Base-by-base conservation (phyloP, 2,888 invertebrate species). In the Agrochola lychnidis region DNA sequence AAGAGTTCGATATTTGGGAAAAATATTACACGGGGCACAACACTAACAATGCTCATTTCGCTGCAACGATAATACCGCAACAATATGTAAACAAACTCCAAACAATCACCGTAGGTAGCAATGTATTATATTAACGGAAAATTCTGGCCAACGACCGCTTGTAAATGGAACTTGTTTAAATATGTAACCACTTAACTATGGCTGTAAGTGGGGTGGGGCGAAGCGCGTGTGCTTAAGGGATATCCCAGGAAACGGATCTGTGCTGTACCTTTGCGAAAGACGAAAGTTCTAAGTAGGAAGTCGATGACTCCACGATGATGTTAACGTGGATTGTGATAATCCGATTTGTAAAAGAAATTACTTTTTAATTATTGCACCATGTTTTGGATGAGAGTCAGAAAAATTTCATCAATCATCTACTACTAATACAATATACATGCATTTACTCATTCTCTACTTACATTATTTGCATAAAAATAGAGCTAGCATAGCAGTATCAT, bases 241-340 rank as follows among this genome's bases (percentile, higher is more conserved):
- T 91, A 92, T 86, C 94, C 92, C 94, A 96, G 95, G 95, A 96
- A 96, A 95, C 93, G 90, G 91, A 92, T 93, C 91, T 93, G 89
- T 62, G 22, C 70, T 51, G 82, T 89, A 88, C 89, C 90, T 92
- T 92, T 92, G 90, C 92, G 92, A 95, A 94, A 95, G 94, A 91
- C 93, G 92, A 95, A 95, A 95, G 92, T 95, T 95, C 95, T 95
- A 94, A 94, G 91, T 93, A 94, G 94, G 94, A 94, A 95, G 93
- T 94, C 83, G 85, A 85, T 87, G 86, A 81, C 76, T 85, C 81
- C 76, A 78, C 72, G 92, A 53, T 76, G 77, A 89, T 88, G 36
- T 87, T 91, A 91, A 89, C 63, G 73, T 90, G 91, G 93, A 93
- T 79, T 74, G 0, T 68, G n/a, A 64, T 59, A 67, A 59, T 64